phyloP scores from a whole-genome alignment of 1,140 invertebrate genomes.

The Zeugodacus cucurbitae region DNA sequence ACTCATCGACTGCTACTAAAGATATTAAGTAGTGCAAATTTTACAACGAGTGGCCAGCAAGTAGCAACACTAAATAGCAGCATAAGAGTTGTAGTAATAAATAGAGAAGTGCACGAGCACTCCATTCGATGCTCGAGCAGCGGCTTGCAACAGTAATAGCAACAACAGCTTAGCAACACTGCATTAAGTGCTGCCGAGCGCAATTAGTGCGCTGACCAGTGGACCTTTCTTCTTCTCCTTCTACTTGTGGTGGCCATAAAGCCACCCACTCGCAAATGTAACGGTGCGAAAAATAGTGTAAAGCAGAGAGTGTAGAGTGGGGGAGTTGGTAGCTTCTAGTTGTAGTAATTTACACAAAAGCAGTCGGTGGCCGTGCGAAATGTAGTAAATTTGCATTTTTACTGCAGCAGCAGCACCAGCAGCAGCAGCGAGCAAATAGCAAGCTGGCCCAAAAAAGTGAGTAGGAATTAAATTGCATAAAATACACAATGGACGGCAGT shows the following conservation, averaged over 20 bases:
- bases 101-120: slow-evolving; percentile 27
- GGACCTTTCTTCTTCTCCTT: not conserved
- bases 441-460: not conserved
- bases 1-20: not conserved
- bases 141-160: not conserved
- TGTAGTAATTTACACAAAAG: not conserved
- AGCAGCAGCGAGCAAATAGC: not conserved
- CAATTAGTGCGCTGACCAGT: slow-evolving; percentile 13
- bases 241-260: not conserved
- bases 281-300: not conserved
- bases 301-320: not conserved
- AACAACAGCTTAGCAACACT: not conserved
- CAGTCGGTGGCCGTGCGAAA: not conserved
- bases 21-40: not conserved
- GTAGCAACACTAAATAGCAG: not conserved
- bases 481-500: not conserved
- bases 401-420: too few relatives aligned
- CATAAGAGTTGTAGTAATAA: slow-evolving; percentile 25
- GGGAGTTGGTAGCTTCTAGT: not conserved
- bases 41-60: not conserved
- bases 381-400: slow-evolving; percentile 37
- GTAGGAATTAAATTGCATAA: slow-evolving; percentile 11
- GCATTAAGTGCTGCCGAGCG: not conserved
- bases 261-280: not conserved
- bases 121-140: not conserved